Evolutionary conservation across 92 coral and sea anemone species (phyloP).

Genomic region (Porites evermanni): DNA sequence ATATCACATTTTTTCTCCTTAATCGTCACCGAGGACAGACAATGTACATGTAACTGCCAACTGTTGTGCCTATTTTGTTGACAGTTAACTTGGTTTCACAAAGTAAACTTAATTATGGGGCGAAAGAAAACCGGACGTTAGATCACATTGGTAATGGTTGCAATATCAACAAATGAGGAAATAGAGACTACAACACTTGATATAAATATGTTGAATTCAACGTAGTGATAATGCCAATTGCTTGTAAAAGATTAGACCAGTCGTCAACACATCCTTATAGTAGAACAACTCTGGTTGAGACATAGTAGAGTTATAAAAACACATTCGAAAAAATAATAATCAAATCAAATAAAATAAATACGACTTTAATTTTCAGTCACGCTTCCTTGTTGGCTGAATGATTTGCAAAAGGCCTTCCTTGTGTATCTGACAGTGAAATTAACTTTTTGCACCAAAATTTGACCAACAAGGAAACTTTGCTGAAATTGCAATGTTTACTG

Average conservation of each 20-base stretch:
- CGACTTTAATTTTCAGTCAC: background rate
- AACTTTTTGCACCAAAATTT: background rate
- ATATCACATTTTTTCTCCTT: no score
- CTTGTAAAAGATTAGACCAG: background rate
- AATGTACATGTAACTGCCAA: background rate
- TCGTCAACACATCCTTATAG: background rate
- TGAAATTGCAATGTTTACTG: background rate
- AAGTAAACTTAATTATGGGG: no score
- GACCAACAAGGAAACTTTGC: slow-evolving; percentile 13
- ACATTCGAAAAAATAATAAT: background rate
- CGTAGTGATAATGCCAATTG: background rate
- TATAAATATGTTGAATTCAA: no score
- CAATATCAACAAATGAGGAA: background rate
- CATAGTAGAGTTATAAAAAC: background rate
- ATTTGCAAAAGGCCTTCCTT: background rate
- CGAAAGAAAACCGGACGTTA: no score
- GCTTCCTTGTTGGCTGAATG: slow-evolving; percentile 6
- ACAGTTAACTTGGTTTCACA: no score
- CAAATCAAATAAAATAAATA: no score
- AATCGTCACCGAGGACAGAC: background rate
- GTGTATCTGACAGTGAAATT: background rate
- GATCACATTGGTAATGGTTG: background rate
- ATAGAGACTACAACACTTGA: background rate
- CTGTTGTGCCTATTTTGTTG: background rate
- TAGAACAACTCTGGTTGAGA: slow-evolving; percentile 3